phyloP scores from a whole-genome alignment of 2,113 vertebrate species.

The Petaurus breviceps region DNA sequence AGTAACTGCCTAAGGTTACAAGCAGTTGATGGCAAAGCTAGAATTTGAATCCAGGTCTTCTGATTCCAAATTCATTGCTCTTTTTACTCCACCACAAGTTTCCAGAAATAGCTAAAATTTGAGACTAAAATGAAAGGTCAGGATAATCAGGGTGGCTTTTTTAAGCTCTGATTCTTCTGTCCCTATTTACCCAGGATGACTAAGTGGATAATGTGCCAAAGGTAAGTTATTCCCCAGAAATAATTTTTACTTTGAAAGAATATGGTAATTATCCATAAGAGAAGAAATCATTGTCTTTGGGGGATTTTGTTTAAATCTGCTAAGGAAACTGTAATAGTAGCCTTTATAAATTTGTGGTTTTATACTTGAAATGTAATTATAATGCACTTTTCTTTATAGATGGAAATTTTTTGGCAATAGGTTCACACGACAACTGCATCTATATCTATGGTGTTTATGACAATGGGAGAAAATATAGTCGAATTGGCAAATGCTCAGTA shows the following conservation, averaged over 20 bases:
- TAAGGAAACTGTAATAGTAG: background rate
- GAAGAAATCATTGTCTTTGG: background rate
- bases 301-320: background rate
- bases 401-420: constrained; percentile 96
- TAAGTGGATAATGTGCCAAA: background rate
- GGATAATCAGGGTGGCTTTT: background rate
- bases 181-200: background rate
- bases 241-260: background rate
- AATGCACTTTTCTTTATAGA: constrained; percentile 83
- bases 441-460: constrained; percentile 96
- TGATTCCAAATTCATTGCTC: background rate
- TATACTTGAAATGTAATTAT: constrained; percentile 22
- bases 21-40: background rate
- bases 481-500: constrained; percentile 97
- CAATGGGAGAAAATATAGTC: constrained; percentile 93
- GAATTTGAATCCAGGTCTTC: background rate
- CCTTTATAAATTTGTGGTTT: background rate
- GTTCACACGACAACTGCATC: constrained; percentile 99
- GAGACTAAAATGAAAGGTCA: background rate
- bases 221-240: background rate
- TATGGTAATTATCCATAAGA: background rate
- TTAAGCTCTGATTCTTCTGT: background rate
- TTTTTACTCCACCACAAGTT: background rate
- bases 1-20: too few species aligned
- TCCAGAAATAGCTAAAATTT: background rate